A percentile compares a stretch with the other conserved stretches of the same genome.
Conservation (phyloP, 2,797 vertebrate genomes). For the Hybognathus amarus region DNA sequence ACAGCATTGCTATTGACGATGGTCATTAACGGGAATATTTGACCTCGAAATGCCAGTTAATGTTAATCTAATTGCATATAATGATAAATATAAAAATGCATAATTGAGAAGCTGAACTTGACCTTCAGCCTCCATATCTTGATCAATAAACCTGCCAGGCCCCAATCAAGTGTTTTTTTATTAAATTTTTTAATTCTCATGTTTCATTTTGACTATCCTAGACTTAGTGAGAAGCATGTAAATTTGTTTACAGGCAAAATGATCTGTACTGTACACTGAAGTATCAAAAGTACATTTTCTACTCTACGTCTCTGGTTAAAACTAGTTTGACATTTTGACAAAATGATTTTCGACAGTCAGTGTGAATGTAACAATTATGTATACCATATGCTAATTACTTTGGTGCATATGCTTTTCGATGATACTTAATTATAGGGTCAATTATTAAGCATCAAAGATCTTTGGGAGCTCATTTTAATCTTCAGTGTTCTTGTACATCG, state of each 20-base stretch:
- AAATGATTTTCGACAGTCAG: neutral
- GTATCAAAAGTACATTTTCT: neutral
- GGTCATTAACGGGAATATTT: neutral
- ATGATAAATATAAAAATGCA: slow-evolving; percentile 7
- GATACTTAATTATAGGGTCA: slow-evolving; percentile 16
- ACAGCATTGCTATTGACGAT: neutral
- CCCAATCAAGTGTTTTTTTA: neutral
- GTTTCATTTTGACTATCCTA: neutral
- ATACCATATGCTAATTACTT: slow-evolving; percentile 7
- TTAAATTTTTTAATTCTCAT: neutral
- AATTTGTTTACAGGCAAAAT: neutral
- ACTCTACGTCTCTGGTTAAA: neutral
- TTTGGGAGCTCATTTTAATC: slow-evolving; percentile 21
- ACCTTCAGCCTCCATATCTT: neutral
- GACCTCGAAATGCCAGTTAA: neutral
- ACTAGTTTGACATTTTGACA: neutral
- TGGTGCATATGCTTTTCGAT: neutral
- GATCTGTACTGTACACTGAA: neutral
- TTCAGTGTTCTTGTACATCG: neutral
- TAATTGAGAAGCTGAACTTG: slow-evolving; percentile 15
- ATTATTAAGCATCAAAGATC: neutral
- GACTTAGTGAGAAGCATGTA: neutral
- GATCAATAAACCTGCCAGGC: neutral
- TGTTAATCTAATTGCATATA: slow-evolving; percentile 2
- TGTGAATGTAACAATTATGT: neutral